These are phyloP conservation scores for Pygoscelis adeliae DNA, from an alignment of 2,113 vertebrate species.

Conservation along the genomic window DNA sequence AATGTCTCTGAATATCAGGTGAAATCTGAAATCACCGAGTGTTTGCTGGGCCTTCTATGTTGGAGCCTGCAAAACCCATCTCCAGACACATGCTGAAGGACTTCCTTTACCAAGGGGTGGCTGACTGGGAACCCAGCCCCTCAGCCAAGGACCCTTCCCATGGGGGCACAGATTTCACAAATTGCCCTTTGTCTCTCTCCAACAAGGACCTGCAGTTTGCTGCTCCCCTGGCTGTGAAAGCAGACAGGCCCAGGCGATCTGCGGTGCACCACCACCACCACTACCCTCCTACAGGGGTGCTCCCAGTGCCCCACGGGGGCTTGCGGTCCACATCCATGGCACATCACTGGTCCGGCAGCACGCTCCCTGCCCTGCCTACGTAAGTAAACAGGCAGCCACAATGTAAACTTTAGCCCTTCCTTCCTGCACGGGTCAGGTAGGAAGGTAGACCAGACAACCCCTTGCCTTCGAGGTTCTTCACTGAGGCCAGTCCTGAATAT, in stretches of 20 bases:
- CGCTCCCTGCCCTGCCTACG: slow-evolving; percentile 56
- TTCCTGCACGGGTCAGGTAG: not conserved
- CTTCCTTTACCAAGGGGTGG: not conserved
- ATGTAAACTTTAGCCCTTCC: rapidly evolving
- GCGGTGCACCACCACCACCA: slow-evolving; percentile 85
- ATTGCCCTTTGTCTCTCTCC: not conserved
- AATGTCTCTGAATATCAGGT: not conserved
- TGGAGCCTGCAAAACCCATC: not conserved
- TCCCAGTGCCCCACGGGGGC: not conserved
- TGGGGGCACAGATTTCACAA: not conserved
- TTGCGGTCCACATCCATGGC: slow-evolving; percentile 42
- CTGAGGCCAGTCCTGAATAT: not conserved
- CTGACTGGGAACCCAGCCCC: not conserved
- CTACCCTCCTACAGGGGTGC: slow-evolving; percentile 55
- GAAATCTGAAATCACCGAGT: not conserved
- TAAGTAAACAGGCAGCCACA: slow-evolving; percentile 25
- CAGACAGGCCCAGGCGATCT: slow-evolving; percentile 64
- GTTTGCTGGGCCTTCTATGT: not conserved
- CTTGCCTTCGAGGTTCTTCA: not conserved
- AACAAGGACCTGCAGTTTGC: slow-evolving; percentile 56
- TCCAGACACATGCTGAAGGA: not conserved
- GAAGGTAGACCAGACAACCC: no score
- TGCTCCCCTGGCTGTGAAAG: slow-evolving; percentile 13
- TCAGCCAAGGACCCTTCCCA: rapidly evolving
- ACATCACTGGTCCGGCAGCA: slow-evolving; percentile 12